Conservation (phyloP, 2,888 invertebrate species). For the Rhaphigaster nebulosa region DNA sequence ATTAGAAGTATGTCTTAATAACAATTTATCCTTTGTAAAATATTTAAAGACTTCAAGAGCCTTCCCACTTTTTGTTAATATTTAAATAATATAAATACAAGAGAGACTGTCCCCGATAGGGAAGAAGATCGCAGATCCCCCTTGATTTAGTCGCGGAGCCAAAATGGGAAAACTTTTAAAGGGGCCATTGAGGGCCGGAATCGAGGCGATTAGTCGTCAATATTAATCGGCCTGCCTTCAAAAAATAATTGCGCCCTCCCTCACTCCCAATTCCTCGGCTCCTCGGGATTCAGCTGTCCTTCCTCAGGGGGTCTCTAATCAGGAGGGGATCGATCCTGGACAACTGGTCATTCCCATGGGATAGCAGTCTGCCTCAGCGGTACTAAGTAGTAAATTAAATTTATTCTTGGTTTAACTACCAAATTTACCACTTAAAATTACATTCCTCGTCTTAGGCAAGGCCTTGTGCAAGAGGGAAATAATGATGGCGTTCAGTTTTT, state of each 20-base stretch:
- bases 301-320: slow-evolving; percentile 7
- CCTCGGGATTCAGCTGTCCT: slow-evolving; percentile 23
- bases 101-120: background rate
- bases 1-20: too few species aligned
- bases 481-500: too few species aligned
- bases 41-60: too few species aligned
- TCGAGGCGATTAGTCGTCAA: slow-evolving; percentile 34
- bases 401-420: too few species aligned
- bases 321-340: background rate
- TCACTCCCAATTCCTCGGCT: background rate
- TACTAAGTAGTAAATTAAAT: background rate
- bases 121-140: background rate
- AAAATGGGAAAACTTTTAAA: slow-evolving; percentile 47
- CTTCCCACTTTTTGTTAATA: too few species aligned
- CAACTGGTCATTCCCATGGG: slow-evolving; percentile 7
- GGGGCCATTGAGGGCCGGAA: slow-evolving; percentile 5
- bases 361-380: background rate
- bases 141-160: background rate
- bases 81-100: too few species aligned
- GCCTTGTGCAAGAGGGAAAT: too few species aligned
- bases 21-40: too few species aligned
- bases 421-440: too few species aligned
- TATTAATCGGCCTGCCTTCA: slow-evolving; percentile 29
- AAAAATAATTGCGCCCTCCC: slow-evolving; percentile 36
- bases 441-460: too few species aligned